Base-by-base conservation (phyloP, 2,113 vertebrate genomes). In the Pongo pygmaeus region DNA sequence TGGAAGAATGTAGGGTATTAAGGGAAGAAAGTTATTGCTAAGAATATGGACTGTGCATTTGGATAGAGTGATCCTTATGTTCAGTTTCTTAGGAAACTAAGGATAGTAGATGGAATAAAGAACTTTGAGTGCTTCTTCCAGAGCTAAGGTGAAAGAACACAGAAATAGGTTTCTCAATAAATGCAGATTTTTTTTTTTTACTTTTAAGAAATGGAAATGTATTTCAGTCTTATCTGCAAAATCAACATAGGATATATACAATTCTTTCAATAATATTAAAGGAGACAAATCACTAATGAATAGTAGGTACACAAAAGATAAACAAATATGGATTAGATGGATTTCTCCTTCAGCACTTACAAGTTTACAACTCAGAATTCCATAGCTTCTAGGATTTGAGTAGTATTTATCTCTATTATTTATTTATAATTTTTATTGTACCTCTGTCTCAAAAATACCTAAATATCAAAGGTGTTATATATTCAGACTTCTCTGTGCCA, bases 231-330 rank as follows among this genome's bases (percentile, higher is more conserved):
- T 91, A 59, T 61, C 27, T 88, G 59, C 32, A 95, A 95, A 46
- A 97, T 17, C 43, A 92, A 92, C 13, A 72, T 9, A 89, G 64
- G 32, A n/a, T 57, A 91, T 46, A 84, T 78, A 6, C 67, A 85
- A 86, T 77, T 81, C 67, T 70, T 90, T 77, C 23, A 35, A 38
- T 93, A 84, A 72, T 57, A 93, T 90, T 90, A 22, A 70, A 80
- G 40, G 88, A 93, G 2, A 96, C 46, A 97, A 91, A 78, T 92
- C n/a, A 92, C 40, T 94, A 86, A 81, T 50, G 59, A 89, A 81
- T 52, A 89, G 27, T 30, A 95, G 38, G 32, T 43, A 86, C 8
- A 93, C 46, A 95, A 89, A 75, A 91, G 52, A 86, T 69, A 80
- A 43, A 84, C 72, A 85, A 85, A 81, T 79, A 75, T 20, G 16